phyloP scores from a whole-genome alignment of 2,113 vertebrate genomes.

The Chamaea fasciata region DNA sequence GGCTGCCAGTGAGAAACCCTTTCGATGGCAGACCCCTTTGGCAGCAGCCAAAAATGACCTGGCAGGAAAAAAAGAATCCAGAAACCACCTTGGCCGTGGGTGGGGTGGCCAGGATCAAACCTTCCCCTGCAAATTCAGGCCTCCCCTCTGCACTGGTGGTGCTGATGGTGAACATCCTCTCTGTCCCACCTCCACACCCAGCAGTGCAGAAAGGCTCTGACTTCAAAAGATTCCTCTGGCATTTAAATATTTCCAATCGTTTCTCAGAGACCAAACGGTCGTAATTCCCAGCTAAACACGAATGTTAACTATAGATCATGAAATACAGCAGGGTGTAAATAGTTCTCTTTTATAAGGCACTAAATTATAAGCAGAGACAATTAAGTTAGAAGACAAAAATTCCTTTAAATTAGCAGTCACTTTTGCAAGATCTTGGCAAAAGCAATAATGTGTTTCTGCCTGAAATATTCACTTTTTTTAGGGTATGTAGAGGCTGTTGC shows the following conservation, averaged over 20 bases:
- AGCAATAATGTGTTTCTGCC: not conserved
- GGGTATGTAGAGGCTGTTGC: not conserved
- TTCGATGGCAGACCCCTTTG: not conserved
- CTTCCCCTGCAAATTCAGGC: not conserved
- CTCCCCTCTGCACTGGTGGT: not conserved
- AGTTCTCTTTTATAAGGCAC: not conserved
- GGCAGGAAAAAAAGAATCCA: not conserved
- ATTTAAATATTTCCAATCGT: not conserved
- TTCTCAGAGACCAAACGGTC: not conserved
- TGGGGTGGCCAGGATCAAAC: not conserved
- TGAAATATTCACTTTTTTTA: not conserved
- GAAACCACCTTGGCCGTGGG: not conserved
- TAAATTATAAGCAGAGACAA: slow-evolving; percentile 11
- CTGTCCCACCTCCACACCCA: not conserved
- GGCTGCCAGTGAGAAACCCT: not conserved
- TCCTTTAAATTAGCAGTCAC: not conserved
- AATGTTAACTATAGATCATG: slow-evolving; percentile 30
- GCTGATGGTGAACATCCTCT: not conserved
- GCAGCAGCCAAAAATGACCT: not conserved
- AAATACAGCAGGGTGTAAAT: not conserved
- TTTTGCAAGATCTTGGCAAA: not conserved
- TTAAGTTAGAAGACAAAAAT: not conserved
- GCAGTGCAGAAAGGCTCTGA: not conserved
- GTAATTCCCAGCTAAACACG: not conserved
- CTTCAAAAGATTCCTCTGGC: not conserved